Evolutionary conservation across 2,888 invertebrate genomes (phyloP).

Genomic region (Drosophila nr. medialis): DNA sequence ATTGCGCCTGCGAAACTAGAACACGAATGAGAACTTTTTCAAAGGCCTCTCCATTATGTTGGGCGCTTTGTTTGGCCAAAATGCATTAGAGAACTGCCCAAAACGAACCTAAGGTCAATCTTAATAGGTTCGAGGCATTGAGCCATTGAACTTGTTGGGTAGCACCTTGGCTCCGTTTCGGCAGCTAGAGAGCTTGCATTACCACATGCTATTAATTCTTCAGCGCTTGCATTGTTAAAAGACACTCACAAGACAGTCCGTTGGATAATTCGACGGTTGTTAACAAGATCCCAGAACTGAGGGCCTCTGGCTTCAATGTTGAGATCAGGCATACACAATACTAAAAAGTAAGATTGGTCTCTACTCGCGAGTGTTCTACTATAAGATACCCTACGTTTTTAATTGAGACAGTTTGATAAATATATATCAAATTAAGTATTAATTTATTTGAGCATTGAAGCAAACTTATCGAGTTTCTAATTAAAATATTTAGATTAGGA

Average conservation of each 20-base stretch:
- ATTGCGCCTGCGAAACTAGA: slow-evolving; percentile 76
- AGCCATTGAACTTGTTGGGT: slow-evolving; percentile 81
- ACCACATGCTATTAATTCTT: slow-evolving; percentile 69
- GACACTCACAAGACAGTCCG: slow-evolving; percentile 3
- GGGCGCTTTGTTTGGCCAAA: slow-evolving; percentile 56
- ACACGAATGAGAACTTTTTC: slow-evolving; percentile 82
- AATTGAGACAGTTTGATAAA: neutral
- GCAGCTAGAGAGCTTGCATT: slow-evolving; percentile 54
- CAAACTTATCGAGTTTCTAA: neutral
- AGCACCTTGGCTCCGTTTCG: slow-evolving; percentile 69
- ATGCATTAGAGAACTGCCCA: slow-evolving; percentile 29
- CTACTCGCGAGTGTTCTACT: neutral
- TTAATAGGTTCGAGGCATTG: slow-evolving; percentile 77
- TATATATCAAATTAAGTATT: neutral
- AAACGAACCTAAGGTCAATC: slow-evolving; percentile 78
- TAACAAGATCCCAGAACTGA: slow-evolving; percentile 45
- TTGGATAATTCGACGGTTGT: slow-evolving; percentile 39
- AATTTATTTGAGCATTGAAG: fast-evolving
- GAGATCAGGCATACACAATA: slow-evolving; percentile 11
- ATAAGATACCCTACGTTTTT: neutral
- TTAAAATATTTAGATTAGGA: neutral
- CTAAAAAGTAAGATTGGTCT: neutral
- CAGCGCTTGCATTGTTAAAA: slow-evolving; percentile 67
- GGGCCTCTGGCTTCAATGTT: slow-evolving; percentile 24
- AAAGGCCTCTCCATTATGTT: slow-evolving; percentile 45